Percentiles rank a stretch among this genome's conserved stretches.
phyloP scores from a whole-genome alignment of 1,140 invertebrate species.

The Drosophila parabipectinata region DNA sequence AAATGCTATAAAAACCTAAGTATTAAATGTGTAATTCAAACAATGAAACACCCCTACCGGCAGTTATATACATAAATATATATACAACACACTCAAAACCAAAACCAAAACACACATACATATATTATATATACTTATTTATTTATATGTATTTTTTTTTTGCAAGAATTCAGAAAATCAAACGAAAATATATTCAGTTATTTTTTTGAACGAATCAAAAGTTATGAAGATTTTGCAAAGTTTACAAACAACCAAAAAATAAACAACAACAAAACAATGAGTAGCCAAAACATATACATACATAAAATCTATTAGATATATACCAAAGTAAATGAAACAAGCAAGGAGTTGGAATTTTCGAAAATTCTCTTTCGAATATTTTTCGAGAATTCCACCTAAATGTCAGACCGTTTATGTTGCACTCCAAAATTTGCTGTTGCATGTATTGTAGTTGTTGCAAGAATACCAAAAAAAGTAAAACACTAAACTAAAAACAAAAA shows the following conservation, averaged over 20 bases:
- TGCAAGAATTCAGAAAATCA: neutral
- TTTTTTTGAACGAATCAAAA: constrained; percentile 12
- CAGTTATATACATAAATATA: constrained; percentile 52
- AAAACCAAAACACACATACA: constrained; percentile 23
- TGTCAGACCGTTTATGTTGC: constrained; percentile 58
- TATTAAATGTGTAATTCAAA: constrained; percentile 61
- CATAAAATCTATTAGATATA: constrained; percentile 39
- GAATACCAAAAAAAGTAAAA: constrained; percentile 20
- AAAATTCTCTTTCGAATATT: neutral
- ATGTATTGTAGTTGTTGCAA: constrained; percentile 68
- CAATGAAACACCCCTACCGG: constrained; percentile 77
- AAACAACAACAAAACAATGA: constrained; percentile 4
- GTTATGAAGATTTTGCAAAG: constrained; percentile 51
- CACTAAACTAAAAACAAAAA: constrained; percentile 7
- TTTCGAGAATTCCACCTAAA: neutral
- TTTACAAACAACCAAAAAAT: constrained; percentile 39
- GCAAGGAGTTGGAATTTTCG: constrained; percentile 12
- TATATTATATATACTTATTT: constrained; percentile 17
- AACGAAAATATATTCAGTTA: constrained; percentile 35
- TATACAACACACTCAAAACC: constrained; percentile 16
- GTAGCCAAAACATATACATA: constrained; percentile 56
- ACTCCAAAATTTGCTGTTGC: constrained; percentile 47
- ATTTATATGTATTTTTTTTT: neutral
- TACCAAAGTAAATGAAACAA: constrained; percentile 24
- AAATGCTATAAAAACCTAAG: constrained; percentile 28